Evolutionary conservation across 2,797 vertebrate genomes (phyloP), one percentile per base, ranked within the genome.

Genomic region (Paedocypris micromegethes): DNA sequence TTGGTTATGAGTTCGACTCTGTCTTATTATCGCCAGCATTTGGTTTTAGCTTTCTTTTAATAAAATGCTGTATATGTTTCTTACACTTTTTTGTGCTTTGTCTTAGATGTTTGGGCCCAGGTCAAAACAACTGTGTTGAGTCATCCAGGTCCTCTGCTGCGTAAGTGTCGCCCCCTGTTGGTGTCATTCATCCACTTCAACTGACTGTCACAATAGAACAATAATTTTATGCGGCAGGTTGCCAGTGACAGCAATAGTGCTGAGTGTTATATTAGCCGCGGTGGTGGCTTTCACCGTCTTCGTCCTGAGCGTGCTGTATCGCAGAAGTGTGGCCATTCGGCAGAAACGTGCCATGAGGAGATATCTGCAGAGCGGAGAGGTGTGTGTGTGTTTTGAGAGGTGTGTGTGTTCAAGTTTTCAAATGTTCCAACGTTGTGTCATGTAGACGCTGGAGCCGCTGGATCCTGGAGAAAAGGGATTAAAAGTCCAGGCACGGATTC

Each of bases 311-410:
- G 78, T 94, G 70, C 84, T 98, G 43, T 97, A 95, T 76, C 94
- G 91, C 76, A 83, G 95, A 23, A 88, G 93, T 23, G 85, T 92
- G 4, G 88, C 89, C 77, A 97, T 97, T 75, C 93, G 91, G 58
- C 93, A 91, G 72, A 98, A 98, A 78, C 85, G 96, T 65, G 92
- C 94, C 0, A 94, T 96, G 92, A 89, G 96, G 75, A 89, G 94
- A 81, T 97, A 97, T 82, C 87, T 97, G 87, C 92, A 93, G 82
- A 88, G 90, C 4, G 93, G 91, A 51, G 92, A 93, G 89, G 95
- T 95, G 65, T 59, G 71, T 72, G 51, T 48, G 5, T 86, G 88
- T 2, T 92, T 23, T 23, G 23, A 23, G 91, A 44, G 91, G 92
- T 88, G 93, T 94, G 47, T 71, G 6, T 62, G 5, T 38, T 44